Percentiles rank a stretch among this genome's conserved stretches.
Evolutionary conservation across 2,888 invertebrate species (phyloP).

Genomic region (Sabellastarte sp.): DNA sequence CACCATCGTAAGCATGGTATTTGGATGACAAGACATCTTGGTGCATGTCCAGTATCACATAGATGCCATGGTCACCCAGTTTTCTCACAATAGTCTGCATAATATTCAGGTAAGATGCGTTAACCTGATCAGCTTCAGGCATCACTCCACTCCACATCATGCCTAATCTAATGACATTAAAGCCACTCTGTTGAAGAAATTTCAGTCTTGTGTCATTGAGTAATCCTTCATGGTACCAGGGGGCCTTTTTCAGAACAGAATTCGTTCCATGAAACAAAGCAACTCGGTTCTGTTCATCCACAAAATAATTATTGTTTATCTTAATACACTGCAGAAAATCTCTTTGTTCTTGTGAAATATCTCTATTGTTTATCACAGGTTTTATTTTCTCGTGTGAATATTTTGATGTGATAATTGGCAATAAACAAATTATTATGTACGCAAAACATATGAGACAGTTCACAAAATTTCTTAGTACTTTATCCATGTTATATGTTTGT

Average conservation of each 20-base stretch:
- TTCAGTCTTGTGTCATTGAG: slow-evolving; percentile 34
- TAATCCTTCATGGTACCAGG: slow-evolving; percentile 34
- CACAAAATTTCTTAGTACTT: too few species aligned
- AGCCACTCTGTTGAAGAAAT: slow-evolving; percentile 37
- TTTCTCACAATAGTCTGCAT: slow-evolving; percentile 37
- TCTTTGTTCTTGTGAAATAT: too few species aligned
- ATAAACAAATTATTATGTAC: too few species aligned
- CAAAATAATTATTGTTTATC: slow-evolving; percentile 24
- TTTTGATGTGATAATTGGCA: too few species aligned
- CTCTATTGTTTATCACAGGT: too few species aligned
- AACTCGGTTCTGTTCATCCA: slow-evolving; percentile 33
- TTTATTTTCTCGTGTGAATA: too few species aligned
- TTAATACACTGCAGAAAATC: too few species aligned
- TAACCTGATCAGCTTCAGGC: slow-evolving; percentile 26
- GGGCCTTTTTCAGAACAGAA: slow-evolving; percentile 34
- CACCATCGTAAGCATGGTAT: slow-evolving; percentile 38
- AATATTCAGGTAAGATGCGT: slow-evolving; percentile 36
- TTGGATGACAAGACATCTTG: slow-evolving; percentile 34
- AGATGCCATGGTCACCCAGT: slow-evolving; percentile 40
- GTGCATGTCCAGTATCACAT: slow-evolving; percentile 41
- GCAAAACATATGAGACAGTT: too few species aligned
- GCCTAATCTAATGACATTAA: slow-evolving; percentile 43
- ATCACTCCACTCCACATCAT: slow-evolving; percentile 42
- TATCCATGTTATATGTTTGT: too few species aligned
- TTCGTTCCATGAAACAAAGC: slow-evolving; percentile 43